phyloP scores from a whole-genome alignment of 1,140 invertebrate genomes.

The Zelostemma sp. region DNA sequence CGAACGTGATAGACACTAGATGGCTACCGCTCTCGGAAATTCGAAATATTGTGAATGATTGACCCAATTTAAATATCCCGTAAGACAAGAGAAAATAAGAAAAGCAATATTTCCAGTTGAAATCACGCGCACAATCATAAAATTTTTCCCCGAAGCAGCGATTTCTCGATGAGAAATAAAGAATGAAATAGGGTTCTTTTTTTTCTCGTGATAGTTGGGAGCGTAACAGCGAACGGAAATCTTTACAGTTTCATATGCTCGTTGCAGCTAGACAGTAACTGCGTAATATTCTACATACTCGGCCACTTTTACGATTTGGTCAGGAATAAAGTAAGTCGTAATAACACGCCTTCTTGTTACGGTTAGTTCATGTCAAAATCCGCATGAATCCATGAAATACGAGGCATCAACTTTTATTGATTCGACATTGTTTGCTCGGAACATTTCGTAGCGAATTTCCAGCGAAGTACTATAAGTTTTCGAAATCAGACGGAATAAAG shows the following conservation, averaged over 20 bases:
- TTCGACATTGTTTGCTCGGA: background rate
- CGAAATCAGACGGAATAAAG: too few species aligned
- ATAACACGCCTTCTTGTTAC: conserved; percentile 15
- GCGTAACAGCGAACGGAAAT: conserved; percentile 9
- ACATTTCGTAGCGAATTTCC: background rate
- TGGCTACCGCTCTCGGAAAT: too few species aligned
- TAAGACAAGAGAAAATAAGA: conserved; percentile 31
- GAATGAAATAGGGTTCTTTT: conserved; percentile 13
- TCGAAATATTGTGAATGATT: background rate
- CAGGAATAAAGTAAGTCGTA: conserved; percentile 27
- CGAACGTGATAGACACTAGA: too few species aligned
- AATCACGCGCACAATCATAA: conserved; percentile 28
- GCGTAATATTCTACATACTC: conserved; percentile 16
- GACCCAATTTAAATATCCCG: background rate
- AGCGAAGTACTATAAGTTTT: too few species aligned
- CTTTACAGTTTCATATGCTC: conserved; percentile 40
- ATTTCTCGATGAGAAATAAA: conserved; percentile 37
- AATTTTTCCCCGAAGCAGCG: conserved; percentile 29
- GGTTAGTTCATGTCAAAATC: conserved; percentile 3
- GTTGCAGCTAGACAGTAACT: conserved; percentile 25
- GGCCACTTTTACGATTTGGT: conserved; percentile 26
- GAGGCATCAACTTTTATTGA: conserved; percentile 13
- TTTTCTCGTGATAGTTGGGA: background rate
- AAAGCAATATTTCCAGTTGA: conserved; percentile 17
- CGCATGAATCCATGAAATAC: conserved; percentile 25